A percentile compares a stretch with the other conserved stretches of the same genome.
phyloP scores from a whole-genome alignment of 1,140 invertebrate genomes.

The Branchinecta lindahli region DNA sequence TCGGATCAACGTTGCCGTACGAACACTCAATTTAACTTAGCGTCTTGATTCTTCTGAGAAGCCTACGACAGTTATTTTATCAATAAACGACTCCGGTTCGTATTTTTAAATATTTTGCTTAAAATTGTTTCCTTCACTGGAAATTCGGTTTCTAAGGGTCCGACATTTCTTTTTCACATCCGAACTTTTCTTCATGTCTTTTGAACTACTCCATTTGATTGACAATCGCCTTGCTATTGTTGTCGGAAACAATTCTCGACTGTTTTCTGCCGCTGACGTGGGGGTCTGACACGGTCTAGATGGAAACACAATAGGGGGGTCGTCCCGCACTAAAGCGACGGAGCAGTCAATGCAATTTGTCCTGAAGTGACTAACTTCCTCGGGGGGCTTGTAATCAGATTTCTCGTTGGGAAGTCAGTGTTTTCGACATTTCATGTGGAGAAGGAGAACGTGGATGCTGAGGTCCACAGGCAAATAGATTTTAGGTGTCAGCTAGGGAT shows the following conservation, averaged over 20 bases:
- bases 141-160: too few relatives aligned
- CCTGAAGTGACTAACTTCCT: conserved; percentile 3
- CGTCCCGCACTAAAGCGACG: not conserved
- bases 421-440: conserved; percentile 9
- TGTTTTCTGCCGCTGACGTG: not conserved
- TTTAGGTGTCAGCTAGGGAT: too few relatives aligned
- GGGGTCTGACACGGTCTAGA: not conserved
- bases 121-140: too few relatives aligned
- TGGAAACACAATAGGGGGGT: conserved; percentile 9
- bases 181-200: too few relatives aligned
- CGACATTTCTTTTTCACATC: too few relatives aligned
- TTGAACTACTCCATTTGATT: not conserved
- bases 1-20: too few relatives aligned
- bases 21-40: too few relatives aligned
- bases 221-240: not conserved
- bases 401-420: not conserved
- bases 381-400: not conserved
- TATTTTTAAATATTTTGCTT: too few relatives aligned
- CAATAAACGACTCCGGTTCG: too few relatives aligned
- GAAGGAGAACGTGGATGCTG: not conserved
- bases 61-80: too few relatives aligned
- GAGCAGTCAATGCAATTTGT: not conserved
- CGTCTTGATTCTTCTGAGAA: too few relatives aligned
- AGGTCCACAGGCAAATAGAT: too few relatives aligned
- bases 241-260: not conserved